Evolutionary conservation across 2,797 vertebrate genomes (phyloP).

Genomic region (Melanotaenia trifasciata): DNA sequence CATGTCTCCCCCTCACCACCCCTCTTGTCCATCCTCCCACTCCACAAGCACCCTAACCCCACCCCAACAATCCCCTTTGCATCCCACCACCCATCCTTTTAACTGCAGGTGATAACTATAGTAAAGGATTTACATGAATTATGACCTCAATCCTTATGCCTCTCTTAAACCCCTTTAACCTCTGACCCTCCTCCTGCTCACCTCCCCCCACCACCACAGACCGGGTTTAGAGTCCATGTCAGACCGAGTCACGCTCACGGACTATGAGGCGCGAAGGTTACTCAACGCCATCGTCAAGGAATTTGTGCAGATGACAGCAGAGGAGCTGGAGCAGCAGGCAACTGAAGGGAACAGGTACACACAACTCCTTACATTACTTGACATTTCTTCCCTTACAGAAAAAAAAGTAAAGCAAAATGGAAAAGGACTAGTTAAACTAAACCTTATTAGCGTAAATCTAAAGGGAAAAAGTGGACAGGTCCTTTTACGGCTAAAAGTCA

Average conservation of each 20-base stretch:
- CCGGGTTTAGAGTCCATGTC: conserved; percentile 86
- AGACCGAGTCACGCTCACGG: conserved; percentile 86
- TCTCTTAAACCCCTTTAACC: conserved; percentile 5
- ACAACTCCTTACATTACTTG: background rate
- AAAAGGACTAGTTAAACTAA: conserved; percentile 1
- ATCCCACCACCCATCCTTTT: conserved; percentile 19
- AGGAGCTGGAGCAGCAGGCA: conserved; percentile 88
- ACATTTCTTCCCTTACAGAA: conserved; percentile 22
- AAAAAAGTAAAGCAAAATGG: background rate
- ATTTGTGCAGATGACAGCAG: conserved; percentile 91
- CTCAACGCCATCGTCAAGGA: conserved; percentile 92
- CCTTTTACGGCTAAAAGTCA: background rate
- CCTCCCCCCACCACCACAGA: conserved; percentile 71
- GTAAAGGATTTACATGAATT: conserved; percentile 21
- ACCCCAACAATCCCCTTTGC: conserved; percentile 11
- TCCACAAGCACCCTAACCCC: conserved; percentile 16
- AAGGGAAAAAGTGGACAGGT: background rate
- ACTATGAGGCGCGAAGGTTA: conserved; percentile 91
- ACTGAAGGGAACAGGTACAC: conserved; percentile 90
- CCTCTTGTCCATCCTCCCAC: conserved; percentile 16
- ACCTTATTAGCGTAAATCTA: background rate
- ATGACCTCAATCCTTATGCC: conserved; percentile 28
- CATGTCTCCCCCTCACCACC: conserved; percentile 6
- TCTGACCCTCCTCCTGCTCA: background rate
- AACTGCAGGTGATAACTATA: conserved; percentile 52